Evolutionary conservation across 64 coral and sea anemone species (phyloP).

Genomic region (Stylophora pistillata): DNA sequence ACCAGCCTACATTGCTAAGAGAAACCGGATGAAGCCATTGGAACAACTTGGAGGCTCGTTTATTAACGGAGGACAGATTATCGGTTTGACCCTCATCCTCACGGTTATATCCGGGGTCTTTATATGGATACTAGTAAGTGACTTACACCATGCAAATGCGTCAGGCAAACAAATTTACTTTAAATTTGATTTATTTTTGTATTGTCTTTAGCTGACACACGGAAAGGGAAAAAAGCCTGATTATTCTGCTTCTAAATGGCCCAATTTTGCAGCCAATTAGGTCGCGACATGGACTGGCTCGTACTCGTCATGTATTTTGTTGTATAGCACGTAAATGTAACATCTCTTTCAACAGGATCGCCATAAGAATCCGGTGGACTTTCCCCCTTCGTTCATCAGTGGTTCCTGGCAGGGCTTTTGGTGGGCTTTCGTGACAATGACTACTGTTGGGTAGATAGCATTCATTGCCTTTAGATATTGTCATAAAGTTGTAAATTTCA

Average conservation of each 20-base stretch:
- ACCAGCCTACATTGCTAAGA: slow-evolving; percentile 72
- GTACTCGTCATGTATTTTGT: background rate
- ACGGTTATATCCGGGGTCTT: slow-evolving; percentile 86
- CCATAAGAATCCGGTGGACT: slow-evolving; percentile 78
- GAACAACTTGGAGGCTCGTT: slow-evolving; percentile 74
- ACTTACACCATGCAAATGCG: too few relatives aligned
- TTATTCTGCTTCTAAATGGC: too few relatives aligned
- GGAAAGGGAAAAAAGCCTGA: too few relatives aligned
- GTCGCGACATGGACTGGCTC: too few relatives aligned
- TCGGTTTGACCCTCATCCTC: slow-evolving; percentile 80
- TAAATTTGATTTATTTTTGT: too few relatives aligned
- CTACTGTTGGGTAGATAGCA: slow-evolving; percentile 95
- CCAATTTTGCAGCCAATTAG: too few relatives aligned
- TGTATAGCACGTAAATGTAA: background rate
- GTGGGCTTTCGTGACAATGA: slow-evolving; percentile 99
- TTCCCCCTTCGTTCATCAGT: slow-evolving; percentile 77
- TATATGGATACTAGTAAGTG: slow-evolving; percentile 88
- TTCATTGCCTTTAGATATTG: background rate
- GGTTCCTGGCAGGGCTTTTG: slow-evolving; percentile 99
- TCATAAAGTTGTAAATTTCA: too few relatives aligned
- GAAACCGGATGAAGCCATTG: slow-evolving; percentile 71
- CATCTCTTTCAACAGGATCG: slow-evolving; percentile 58
- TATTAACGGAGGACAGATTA: slow-evolving; percentile 86
- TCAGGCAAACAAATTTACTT: too few relatives aligned
- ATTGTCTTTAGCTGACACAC: too few relatives aligned